Conservation (phyloP, 2,113 vertebrate genomes). For the Aramus guarauna region DNA sequence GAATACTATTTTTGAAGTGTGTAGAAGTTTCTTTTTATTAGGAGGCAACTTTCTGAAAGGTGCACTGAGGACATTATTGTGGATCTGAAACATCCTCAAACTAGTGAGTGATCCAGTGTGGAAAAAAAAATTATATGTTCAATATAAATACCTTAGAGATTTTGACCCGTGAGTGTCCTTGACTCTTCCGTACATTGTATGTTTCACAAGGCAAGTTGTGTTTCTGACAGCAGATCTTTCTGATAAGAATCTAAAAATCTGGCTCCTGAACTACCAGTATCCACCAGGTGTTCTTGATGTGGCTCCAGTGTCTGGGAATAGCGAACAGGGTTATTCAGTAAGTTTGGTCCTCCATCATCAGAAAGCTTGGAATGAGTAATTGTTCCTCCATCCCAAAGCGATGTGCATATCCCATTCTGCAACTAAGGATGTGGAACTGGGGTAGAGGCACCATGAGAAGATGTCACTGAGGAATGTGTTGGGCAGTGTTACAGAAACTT, state of each 20-base stretch:
- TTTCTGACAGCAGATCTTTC: background rate
- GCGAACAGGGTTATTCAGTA: background rate
- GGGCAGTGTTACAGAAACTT: background rate
- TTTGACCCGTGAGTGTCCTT: background rate
- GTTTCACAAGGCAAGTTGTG: background rate
- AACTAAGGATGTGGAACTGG: background rate
- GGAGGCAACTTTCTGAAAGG: background rate
- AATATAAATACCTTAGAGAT: background rate
- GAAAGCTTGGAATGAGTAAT: background rate
- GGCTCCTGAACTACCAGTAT: background rate
- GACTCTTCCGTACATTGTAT: background rate
- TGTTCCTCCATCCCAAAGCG: background rate
- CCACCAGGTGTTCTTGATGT: background rate
- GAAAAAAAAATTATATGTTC: background rate
- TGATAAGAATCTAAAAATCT: fast-evolving
- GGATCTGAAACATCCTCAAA: background rate
- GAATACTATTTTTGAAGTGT: background rate
- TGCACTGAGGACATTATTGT: background rate
- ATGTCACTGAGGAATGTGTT: background rate
- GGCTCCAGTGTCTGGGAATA: background rate
- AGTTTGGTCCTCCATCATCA: fast-evolving
- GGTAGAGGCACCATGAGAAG: no score
- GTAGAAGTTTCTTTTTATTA: conserved; percentile 2
- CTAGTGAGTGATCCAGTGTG: background rate
- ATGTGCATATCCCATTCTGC: fast-evolving